Evolutionary conservation across 2,888 invertebrate species (phyloP), one percentile per base, ranked within the genome.

Genomic region (Poecilus cupreus): DNA sequence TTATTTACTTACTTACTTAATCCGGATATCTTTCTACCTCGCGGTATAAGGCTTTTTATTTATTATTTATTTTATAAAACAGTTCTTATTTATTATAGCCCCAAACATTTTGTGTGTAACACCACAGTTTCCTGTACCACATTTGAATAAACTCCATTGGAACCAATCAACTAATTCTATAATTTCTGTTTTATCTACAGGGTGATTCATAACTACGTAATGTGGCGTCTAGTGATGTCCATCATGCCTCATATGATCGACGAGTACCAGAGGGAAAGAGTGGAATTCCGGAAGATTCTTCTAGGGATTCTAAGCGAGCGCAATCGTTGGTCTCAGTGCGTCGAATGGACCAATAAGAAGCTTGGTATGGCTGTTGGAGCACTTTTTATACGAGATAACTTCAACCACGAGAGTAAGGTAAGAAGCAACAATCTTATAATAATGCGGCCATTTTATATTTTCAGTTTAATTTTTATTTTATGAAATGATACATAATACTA

Each of bases 351-450:
- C 6, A 96, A 96, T 87, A 96, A 96, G 87, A 95, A 95, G 87
- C 90, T 96, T 85, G 96, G 96, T 39, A 95, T 96, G 93, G 96
- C 96, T 0, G 95, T 96, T 0, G 96, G 96, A 0, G 94, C 96
- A 0, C 91, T 97, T 4, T 97, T 96, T 87, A 95, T 97, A 82
- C 90, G 94, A 60, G 94, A 96, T 83, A 94, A 96, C 87, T 97
- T 97, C 88, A 95, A 96, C 88, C 94, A 95, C 85, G 93, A 94
- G 82, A 95, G 95, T 89, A 96, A 95, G 89, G 95, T 93, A 85
- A 85, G 85, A 79, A n/a, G n/a, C n/a, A n/a, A n/a, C n/a, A 54
- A 20, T 54, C 1, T 20, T 24, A 24, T 32, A 24, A 16, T 8
- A 51, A 51, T 18, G 51, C 18, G 13, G 4, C 13, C 32, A 37